Base-by-base conservation (phyloP, 2,888 invertebrate species). In the Linhomoeus sp. region DNA sequence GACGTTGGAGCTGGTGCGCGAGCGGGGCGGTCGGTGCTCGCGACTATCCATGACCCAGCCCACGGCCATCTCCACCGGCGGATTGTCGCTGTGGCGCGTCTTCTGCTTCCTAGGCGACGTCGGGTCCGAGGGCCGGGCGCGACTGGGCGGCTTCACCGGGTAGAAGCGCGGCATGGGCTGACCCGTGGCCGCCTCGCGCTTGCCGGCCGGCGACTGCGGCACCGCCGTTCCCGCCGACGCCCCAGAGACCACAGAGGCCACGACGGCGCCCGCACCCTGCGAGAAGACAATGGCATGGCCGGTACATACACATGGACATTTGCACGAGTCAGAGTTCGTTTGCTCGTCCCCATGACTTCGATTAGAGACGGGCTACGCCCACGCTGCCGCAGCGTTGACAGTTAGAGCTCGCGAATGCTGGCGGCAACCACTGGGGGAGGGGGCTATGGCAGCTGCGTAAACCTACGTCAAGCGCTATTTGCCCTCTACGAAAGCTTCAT, bases 11-110 rank as follows among this genome's bases (percentile, higher is more conserved):
- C 3, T 7, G 45, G 25, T n/a, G 7, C 38, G 5, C 26, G n/a
- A 5, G 36, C 25, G 39, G 17, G 35, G 39, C 23, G 39, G 9
- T 3, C 14, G 19, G 29, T 26, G 9, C 17, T 20, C 15, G 7
- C 56, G 49, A 22, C 53, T 49, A 40, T 62, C 94, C 77, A 94
- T 82, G 56, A 97, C 80, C 94, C 94, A 97, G 20, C 94, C 94
- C 37, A 94, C 83, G 64, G 90, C 87, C 61, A 84, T 80, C 67
- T 90, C 90, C 51, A 70, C 58, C 0, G 88, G 88, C 41, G 90
- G 90, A 72, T 92, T 87, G 55, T 76, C 62, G 50, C 66, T 83
- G 41, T 52, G 55, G n/a, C 83, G 74, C 2, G 85, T 84, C 72
- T 87, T 87, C 57, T 83, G 77, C 66, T 87, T 86, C 24, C 82